Evolutionary conservation across 2,113 vertebrate genomes (phyloP).

Genomic region (Prionailurus viverrinus): DNA sequence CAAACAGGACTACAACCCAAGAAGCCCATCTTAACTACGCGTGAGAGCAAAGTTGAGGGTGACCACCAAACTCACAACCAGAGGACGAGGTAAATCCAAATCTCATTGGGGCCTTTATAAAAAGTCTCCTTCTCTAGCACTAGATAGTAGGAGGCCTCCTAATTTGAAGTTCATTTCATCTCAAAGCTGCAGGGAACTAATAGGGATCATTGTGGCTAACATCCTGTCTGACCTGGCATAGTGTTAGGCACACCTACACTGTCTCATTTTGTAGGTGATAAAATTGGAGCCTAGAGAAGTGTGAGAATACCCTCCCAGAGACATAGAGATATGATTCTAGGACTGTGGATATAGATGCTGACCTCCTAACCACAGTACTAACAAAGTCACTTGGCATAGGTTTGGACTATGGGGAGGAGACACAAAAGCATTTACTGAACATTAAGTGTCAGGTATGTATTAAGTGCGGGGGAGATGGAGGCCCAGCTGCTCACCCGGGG

Average conservation of each 20-base stretch:
- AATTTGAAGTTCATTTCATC: neutral
- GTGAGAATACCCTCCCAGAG: neutral
- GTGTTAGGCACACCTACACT: neutral
- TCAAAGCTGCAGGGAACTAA: neutral
- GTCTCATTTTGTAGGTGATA: neutral
- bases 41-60: fast-evolving
- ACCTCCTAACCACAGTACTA: neutral
- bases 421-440: neutral
- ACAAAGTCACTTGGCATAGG: neutral
- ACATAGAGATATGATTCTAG: neutral
- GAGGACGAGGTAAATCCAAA: neutral
- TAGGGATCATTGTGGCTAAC: neutral
- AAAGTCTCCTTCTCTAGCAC: neutral
- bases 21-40: fast-evolving
- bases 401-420: neutral
- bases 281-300: neutral
- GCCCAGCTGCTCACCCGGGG: neutral
- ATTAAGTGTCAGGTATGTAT: neutral
- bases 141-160: neutral
- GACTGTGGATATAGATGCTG: neutral
- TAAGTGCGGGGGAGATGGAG: neutral
- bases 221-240: neutral
- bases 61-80: neutral
- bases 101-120: neutral
- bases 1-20: neutral